Evolutionary conservation across 2,888 invertebrate species (phyloP).

Genomic region (Mythimna lalbum): DNA sequence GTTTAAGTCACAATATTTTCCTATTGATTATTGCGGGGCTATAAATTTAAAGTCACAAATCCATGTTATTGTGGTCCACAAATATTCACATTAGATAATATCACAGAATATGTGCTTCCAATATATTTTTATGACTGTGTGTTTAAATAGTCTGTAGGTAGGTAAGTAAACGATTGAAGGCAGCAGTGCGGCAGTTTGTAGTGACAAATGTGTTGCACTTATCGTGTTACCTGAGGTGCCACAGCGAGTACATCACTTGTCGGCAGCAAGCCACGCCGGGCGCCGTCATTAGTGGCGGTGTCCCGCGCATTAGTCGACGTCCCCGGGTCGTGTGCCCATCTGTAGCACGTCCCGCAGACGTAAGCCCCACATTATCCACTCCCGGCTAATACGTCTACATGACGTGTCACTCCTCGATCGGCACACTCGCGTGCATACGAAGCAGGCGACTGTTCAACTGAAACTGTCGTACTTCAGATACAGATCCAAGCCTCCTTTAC

Average conservation of each 20-base stretch:
- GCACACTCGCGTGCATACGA: conserved; percentile 3
- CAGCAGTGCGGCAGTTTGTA: not conserved
- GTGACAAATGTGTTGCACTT: conserved; percentile 3
- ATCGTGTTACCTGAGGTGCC: not conserved
- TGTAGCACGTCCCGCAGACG: conserved; percentile 44
- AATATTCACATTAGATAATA: not conserved
- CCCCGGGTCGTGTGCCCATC: conserved; percentile 18
- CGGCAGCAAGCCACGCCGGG: conserved; percentile 9
- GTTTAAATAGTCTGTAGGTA: not conserved
- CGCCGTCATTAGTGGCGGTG: conserved; percentile 23
- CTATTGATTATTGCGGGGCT: not conserved
- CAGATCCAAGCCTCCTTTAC: not conserved
- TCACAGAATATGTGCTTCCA: not conserved
- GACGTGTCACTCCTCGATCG: conserved; percentile 36
- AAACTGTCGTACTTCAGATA: not conserved
- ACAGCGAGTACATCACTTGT: conserved; percentile 5
- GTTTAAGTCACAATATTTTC: not conserved
- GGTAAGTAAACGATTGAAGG: not conserved
- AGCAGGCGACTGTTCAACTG: conserved; percentile 3
- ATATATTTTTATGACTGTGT: not conserved
- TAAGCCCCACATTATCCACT: conserved; percentile 38
- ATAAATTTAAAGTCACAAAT: not conserved
- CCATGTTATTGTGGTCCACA: not conserved
- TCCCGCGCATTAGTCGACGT: conserved; percentile 42
- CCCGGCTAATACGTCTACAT: conserved; percentile 37